Base-by-base conservation (phyloP, 1,140 invertebrate genomes). In the Panulirus ornatus region DNA sequence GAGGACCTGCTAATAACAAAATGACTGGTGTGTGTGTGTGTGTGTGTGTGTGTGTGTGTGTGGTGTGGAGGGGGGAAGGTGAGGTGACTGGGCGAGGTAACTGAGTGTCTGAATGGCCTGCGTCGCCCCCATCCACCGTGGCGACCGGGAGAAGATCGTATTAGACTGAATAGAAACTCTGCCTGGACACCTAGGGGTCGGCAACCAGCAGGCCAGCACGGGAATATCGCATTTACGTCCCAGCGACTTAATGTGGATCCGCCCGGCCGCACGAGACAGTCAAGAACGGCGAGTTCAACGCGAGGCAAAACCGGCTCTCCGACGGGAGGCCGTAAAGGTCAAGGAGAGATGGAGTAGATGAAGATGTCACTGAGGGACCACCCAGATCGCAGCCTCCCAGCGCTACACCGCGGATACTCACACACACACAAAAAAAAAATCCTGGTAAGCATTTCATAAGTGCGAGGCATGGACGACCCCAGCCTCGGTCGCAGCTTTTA, bases 321-420 rank as follows among this genome's bases (percentile, higher is more conserved):
- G 51, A 3, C 11, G 3, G 1, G 5, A 1, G 5, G 30, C 5
- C 34, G 0, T 22, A 75, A n/a, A 6, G 42, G 38, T 22, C 5
- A n/a, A 34, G 42, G 71, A 75, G 1, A 16, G 73, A 27, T 22
- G 73, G 36, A 58, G 47, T 76, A 30, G 75, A 87, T 87, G 84
- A 87, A 87, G 84, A 87, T 87, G 84, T 87, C 84, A 87, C 47
- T 66, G 34, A 38, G 22, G 42, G 84, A 87, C 84, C 84, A 87
- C 84, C 84, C 84, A 87, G 51, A 22, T 51, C 70, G 84, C 51
- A 66, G 36, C 84, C 84, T 78, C 84, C 84, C 70, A 78, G 47
- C 82, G 66, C 83, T 84, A 73, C 84, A 87, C 84, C 73, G 63
- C 36, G 47, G 73, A 51, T 87, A 87, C 66, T 87, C 51, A 63